These are phyloP conservation scores for Calidris pygmaea DNA, from an alignment of 2,113 vertebrate species.

Conservation along the genomic window DNA sequence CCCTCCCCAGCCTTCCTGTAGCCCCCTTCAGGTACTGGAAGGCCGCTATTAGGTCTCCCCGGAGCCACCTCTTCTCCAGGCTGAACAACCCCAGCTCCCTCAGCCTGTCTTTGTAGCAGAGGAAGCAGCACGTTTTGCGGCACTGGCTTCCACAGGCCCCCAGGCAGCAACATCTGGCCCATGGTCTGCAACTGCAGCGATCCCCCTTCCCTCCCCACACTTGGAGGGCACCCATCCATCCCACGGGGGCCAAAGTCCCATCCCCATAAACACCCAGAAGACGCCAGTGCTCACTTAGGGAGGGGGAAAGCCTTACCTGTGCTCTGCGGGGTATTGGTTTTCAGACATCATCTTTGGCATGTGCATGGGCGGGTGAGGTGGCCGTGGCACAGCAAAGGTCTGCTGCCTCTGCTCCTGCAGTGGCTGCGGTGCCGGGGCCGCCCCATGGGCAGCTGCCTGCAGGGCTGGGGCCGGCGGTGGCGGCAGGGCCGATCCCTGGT, in stretches of 20 bases:
- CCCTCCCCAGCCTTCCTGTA: too few species aligned
- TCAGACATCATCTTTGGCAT: conserved; percentile 86
- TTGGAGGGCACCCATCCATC: rapidly evolving
- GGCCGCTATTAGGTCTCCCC: too few species aligned
- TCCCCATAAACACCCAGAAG: rapidly evolving
- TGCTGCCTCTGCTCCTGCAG: conserved; percentile 77
- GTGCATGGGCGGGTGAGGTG: conserved; percentile 77
- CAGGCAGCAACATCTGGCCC: not conserved
- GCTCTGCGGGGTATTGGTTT: conserved; percentile 84
- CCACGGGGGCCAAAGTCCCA: not conserved
- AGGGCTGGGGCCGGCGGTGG: conserved; percentile 43
- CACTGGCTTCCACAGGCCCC: rapidly evolving
- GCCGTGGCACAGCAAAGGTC: conserved; percentile 86
- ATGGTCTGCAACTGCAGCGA: rapidly evolving
- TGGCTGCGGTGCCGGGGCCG: conserved; percentile 20
- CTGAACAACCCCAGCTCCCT: too few species aligned
- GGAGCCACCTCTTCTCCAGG: too few species aligned
- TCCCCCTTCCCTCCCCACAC: not conserved
- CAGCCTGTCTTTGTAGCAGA: too few species aligned
- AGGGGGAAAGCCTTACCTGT: conserved; percentile 77
- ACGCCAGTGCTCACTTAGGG: rapidly evolving
- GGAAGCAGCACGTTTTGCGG: not conserved
- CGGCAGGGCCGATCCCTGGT: conserved; percentile 67
- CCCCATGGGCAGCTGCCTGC: conserved; percentile 71
- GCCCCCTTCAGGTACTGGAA: too few species aligned